Percentiles rank a stretch among this genome's conserved stretches.
Evolutionary conservation across 2,797 vertebrate genomes (phyloP).

Genomic region (Siniperca scherzeri): DNA sequence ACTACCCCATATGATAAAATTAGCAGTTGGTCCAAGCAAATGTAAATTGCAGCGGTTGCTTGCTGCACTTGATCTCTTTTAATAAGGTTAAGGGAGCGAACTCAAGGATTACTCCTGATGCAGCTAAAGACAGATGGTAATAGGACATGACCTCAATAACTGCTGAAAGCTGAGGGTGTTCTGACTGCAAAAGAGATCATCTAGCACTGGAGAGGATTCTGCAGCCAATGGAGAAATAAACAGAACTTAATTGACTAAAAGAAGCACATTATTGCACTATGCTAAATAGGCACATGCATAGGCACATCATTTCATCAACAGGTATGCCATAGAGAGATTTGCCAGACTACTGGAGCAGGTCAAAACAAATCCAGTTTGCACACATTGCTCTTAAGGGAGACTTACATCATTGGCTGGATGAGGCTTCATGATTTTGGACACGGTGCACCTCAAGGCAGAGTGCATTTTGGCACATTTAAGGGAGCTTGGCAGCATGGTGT

Average conservation of each 20-base stretch:
- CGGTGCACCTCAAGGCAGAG: constrained; percentile 51
- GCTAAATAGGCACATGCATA: constrained; percentile 20
- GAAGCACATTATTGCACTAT: constrained; percentile 17
- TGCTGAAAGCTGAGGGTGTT: constrained; percentile 63
- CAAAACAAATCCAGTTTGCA: constrained; percentile 49
- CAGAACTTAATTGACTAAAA: constrained; percentile 44
- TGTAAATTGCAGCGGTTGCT: constrained; percentile 57
- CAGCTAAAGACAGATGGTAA: constrained; percentile 80
- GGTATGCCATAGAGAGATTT: constrained; percentile 45
- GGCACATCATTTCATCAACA: constrained; percentile 51
- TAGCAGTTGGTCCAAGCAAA: constrained; percentile 40
- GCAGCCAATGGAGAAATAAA: constrained; percentile 55
- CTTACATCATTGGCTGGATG: constrained; percentile 63
- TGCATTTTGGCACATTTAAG: constrained; percentile 65
- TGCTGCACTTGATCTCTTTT: constrained; percentile 66
- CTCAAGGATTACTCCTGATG: constrained; percentile 66
- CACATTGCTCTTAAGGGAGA: constrained; percentile 48
- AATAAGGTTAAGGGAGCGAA: constrained; percentile 70
- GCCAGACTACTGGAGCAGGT: constrained; percentile 38
- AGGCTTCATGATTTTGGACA: constrained; percentile 57
- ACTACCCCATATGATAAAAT: constrained; percentile 26
- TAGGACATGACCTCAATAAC: constrained; percentile 76
- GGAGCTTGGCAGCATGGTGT: constrained; percentile 64
- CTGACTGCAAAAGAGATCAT: constrained; percentile 66
- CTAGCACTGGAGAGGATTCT: constrained; percentile 48